Conservation (phyloP, 2,888 invertebrate species). For the Ophion costatus region DNA sequence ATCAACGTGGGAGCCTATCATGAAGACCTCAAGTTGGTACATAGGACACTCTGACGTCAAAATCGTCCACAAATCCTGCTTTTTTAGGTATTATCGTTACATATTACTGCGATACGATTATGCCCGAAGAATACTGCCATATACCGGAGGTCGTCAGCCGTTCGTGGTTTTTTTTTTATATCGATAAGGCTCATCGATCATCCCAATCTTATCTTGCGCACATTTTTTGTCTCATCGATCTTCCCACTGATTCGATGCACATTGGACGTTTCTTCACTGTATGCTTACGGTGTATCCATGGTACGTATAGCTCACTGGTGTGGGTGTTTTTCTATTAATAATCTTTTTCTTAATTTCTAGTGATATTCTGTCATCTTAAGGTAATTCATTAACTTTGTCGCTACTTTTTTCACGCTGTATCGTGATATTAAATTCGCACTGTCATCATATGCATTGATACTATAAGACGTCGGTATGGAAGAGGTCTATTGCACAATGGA, state of each 20-base stretch:
- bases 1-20: no score
- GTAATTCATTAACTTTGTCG: neutral
- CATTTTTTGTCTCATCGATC: constrained; percentile 46
- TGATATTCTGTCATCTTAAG: neutral
- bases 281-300: neutral
- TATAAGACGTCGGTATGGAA: no score
- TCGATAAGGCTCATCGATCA: constrained; percentile 66
- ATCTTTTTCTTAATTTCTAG: neutral
- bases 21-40: no score
- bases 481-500: neutral
- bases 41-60: neutral
- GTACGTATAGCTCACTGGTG: neutral
- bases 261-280: neutral
- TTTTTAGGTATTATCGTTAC: neutral
- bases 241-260: constrained; percentile 20
- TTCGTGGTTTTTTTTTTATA: constrained; percentile 23
- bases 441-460: no score
- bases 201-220: constrained; percentile 64
- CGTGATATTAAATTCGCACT: neutral
- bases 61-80: neutral
- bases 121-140: neutral
- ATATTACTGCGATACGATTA: constrained; percentile 13
- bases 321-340: neutral
- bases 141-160: constrained; percentile 10
- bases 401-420: neutral